Evolutionary conservation across 2,888 invertebrate genomes (phyloP).

Genomic region (Smittia aterrima): DNA sequence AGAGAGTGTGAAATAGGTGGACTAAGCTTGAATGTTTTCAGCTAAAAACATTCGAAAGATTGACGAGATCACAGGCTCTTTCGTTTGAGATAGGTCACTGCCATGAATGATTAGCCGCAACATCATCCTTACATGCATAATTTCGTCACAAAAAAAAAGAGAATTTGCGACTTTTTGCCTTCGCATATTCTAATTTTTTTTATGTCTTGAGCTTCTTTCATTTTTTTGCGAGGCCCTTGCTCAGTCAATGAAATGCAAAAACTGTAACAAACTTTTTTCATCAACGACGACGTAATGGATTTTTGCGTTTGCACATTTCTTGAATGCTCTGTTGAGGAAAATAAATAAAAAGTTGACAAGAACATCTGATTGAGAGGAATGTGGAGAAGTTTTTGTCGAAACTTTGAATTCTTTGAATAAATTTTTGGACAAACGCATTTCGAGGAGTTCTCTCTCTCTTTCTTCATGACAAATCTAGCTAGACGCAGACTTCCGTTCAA

Average conservation of each 20-base stretch:
- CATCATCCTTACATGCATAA: conserved; percentile 23
- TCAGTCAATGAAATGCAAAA: conserved; percentile 25
- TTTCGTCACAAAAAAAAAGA: conserved; percentile 13
- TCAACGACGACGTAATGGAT: not conserved
- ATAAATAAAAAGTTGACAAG: not conserved
- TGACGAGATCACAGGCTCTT: not conserved
- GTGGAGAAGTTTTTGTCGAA: not conserved
- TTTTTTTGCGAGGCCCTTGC: conserved; percentile 11
- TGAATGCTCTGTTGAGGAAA: not conserved
- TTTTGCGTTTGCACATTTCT: conserved; percentile 1
- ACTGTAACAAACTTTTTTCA: conserved; percentile 4
- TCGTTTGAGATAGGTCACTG: conserved; percentile 16
- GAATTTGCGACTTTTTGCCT: conserved; percentile 3
- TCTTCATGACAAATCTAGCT: not conserved
- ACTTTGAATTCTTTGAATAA: not conserved
- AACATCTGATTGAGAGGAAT: conserved; percentile 14
- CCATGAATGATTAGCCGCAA: not conserved
- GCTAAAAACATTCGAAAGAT: not conserved
- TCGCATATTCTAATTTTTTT: conserved; percentile 28
- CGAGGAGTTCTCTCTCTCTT: not conserved
- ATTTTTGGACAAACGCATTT: too few relatives aligned
- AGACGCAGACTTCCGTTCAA: conserved; percentile 15
- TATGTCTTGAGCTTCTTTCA: not conserved
- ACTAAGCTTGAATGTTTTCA: not conserved
- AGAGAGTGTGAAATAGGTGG: conserved; percentile 18